Conservation (phyloP, 1,140 invertebrate genomes). For the Formica exsecta region DNA sequence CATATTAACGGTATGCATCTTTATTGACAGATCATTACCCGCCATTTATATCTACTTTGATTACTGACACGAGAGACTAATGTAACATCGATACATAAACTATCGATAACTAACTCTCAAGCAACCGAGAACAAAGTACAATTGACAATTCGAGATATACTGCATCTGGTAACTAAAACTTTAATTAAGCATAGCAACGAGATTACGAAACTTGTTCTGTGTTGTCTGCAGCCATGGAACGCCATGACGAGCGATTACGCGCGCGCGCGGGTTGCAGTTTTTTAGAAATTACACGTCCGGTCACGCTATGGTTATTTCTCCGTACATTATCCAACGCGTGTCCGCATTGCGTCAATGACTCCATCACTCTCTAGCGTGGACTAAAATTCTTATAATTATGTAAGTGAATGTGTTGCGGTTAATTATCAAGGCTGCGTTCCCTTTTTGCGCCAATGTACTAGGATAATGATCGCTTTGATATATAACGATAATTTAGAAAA, state of each 20-base stretch:
- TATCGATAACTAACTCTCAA: neutral
- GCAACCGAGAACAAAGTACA: neutral
- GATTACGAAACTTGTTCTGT: conserved; percentile 46
- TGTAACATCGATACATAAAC: neutral
- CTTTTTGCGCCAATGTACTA: neutral
- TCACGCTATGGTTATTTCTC: conserved; percentile 69
- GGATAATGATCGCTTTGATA: conserved; percentile 22
- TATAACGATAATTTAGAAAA: conserved; percentile 42
- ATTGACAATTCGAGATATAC: conserved; percentile 42
- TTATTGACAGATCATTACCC: conserved; percentile 1
- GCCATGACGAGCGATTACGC: conserved; percentile 44
- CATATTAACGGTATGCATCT: neutral
- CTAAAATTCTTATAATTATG: conserved; percentile 66
- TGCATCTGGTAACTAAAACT: conserved; percentile 27
- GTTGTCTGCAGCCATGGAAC: conserved; percentile 53
- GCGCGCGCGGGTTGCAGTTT: conserved; percentile 49
- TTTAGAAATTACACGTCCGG: conserved; percentile 72
- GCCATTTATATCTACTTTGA: neutral
- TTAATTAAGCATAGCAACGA: conserved; percentile 36
- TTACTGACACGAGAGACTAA: neutral
- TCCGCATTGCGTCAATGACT: conserved; percentile 72
- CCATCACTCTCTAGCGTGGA: conserved; percentile 44
- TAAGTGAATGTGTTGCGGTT: conserved; percentile 57
- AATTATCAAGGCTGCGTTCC: conserved; percentile 64
- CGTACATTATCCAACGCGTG: conserved; percentile 67